phyloP scores from a whole-genome alignment of 2,888 invertebrate genomes.

The Aphodius sticticus region DNA sequence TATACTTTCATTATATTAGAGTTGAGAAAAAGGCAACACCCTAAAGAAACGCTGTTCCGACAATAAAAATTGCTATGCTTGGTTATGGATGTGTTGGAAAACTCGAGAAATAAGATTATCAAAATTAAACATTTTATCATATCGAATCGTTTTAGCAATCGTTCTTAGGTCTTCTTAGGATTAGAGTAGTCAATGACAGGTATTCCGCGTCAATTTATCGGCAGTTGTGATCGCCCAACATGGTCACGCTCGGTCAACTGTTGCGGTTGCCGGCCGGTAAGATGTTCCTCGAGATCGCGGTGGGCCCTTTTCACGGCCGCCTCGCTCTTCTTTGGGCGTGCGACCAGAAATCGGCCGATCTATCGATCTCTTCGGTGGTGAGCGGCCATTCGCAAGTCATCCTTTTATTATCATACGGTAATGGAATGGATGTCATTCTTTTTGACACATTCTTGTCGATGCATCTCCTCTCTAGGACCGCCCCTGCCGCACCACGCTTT shows the following conservation, averaged over 20 bases:
- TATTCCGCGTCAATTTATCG: slow-evolving; percentile 34
- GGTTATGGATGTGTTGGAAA: no score
- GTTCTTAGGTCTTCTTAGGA: not conserved
- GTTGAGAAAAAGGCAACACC: no score
- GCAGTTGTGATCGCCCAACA: not conserved
- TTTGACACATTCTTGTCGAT: slow-evolving; percentile 43
- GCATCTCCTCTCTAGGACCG: slow-evolving; percentile 23
- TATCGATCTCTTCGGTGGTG: not conserved
- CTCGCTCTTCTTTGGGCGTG: slow-evolving; percentile 28
- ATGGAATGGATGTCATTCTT: slow-evolving; percentile 47
- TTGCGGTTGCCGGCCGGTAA: slow-evolving; percentile 5
- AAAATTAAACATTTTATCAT: no score
- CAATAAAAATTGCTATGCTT: no score
- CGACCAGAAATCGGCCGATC: not conserved
- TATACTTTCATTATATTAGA: no score
- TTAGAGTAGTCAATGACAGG: slow-evolving; percentile 36
- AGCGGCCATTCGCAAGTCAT: slow-evolving; percentile 44
- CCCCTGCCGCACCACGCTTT: not conserved
- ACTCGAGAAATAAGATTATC: no score
- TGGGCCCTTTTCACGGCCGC: slow-evolving; percentile 19
- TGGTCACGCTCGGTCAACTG: slow-evolving; percentile 6
- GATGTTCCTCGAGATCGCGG: not conserved
- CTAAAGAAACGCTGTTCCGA: no score
- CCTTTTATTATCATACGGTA: slow-evolving; percentile 47
- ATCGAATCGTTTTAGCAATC: not conserved